Evolutionary conservation across 2,888 invertebrate genomes (phyloP), one percentile per base, ranked within the genome.

Genomic region (Ariolimax columbianus): DNA sequence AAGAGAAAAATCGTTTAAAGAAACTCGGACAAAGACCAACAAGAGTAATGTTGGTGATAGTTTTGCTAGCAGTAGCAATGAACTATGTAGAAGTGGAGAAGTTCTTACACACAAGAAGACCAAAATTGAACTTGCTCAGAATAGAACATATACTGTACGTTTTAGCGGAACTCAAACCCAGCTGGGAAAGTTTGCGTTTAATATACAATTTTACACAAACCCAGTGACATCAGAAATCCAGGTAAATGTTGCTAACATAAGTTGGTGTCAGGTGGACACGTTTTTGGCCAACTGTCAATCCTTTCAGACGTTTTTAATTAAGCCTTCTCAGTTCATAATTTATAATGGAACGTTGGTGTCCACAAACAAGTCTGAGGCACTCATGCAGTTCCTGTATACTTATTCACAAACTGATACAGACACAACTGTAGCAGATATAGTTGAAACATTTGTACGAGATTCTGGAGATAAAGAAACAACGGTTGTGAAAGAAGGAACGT

Each of bases 231-330:
- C n/a, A 0, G 66, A 78, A 23, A 19, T 1, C 1, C 40, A 78
- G 43, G 7, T 66, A 36, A 33, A 38, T 30, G 40, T 40, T 14
- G 79, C 47, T 23, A 68, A 38, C 19, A 19, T 79, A 43, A 40
- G 79, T 19, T 79, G 79, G 79, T 79, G 79, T 79, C 40, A 40
- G 23, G 30, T 47, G 14, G 68, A 79, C 9, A 40, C 33, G 4
- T 40, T 17, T 23, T 17, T 1, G 19, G 19, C 68, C 7, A n/a
- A 79, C 0, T 79, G 79, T 33, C 30, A 66, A 33, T 79, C 79
- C 3, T 47, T n/a, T 0, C 63, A 26, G 43, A 19, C 14, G 17
- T 9, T 30, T 9, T 0, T 33, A 14, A 26, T 19, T 79, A 9
- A 59, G 3, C 14, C 40, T 30, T 3, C 40, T 33, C 2, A 66